These are phyloP conservation scores for Bucorvus abyssinicus DNA, from an alignment of 2,797 vertebrate species.

Conservation along the genomic window DNA sequence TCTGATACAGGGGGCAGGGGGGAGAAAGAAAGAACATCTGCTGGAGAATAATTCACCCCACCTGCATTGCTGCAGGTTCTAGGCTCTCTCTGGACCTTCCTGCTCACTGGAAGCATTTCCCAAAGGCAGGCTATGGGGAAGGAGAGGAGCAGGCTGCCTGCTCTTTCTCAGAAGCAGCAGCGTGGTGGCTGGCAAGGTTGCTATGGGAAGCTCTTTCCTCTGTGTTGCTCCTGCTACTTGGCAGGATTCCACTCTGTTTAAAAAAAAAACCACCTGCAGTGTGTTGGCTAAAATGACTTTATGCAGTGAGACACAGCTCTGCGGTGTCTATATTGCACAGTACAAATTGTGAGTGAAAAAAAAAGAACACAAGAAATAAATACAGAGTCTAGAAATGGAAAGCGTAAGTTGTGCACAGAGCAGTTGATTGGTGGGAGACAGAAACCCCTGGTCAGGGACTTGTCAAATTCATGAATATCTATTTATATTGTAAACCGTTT, in stretches of 20 bases:
- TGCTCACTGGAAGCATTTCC: not conserved
- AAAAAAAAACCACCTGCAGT: not conserved
- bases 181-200: not conserved
- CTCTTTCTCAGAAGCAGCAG: not conserved
- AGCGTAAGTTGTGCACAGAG: not conserved
- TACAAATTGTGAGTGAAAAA: not conserved
- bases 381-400: not conserved
- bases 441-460: not conserved
- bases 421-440: not conserved
- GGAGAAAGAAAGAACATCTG: not conserved
- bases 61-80: not conserved
- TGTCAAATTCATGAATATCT: not conserved
- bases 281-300: not conserved
- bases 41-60: not conserved
- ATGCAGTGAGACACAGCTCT: not conserved
- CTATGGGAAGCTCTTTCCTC: not conserved
- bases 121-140: not conserved
- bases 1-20: rapidly evolving
- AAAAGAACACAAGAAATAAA: not conserved
- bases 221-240: not conserved
- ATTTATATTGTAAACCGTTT: not conserved
- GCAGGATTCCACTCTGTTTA: not conserved
- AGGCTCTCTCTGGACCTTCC: not conserved
- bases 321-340: not conserved
- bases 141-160: not conserved